These are phyloP conservation scores for Alectura lathami DNA, from an alignment of 2,113 vertebrate species.

Conservation along the genomic window DNA sequence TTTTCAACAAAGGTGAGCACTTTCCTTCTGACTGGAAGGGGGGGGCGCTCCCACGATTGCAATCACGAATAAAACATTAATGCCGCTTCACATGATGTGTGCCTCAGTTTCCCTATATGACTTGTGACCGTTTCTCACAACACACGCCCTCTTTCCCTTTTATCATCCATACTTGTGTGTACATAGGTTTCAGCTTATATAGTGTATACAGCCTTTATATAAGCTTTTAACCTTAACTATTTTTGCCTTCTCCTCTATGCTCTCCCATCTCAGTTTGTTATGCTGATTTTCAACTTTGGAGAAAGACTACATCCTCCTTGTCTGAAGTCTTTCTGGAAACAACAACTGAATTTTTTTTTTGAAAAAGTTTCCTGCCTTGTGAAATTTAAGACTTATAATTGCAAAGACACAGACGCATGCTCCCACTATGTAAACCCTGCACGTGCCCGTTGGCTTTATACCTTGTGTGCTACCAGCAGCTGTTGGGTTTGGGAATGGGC, in stretches of 20 bases:
- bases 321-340: not conserved
- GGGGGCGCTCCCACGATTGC: too few relatives aligned
- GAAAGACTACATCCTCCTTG: not conserved
- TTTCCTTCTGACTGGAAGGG: too few relatives aligned
- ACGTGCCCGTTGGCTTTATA: not conserved
- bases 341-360: not conserved
- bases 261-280: not conserved
- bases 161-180: rapidly evolving
- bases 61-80: too few relatives aligned
- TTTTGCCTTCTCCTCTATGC: not conserved
- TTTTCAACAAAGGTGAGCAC: too few relatives aligned
- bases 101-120: too few relatives aligned
- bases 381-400: not conserved
- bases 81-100: too few relatives aligned
- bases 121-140: too few relatives aligned
- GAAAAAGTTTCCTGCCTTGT: not conserved
- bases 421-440: not conserved
- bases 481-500: not conserved
- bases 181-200: not conserved
- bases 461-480: not conserved
- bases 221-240: not conserved
- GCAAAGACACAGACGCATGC: not conserved
- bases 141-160: not conserved
- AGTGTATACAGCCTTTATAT: not conserved
- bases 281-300: not conserved